Evolutionary conservation across 2,888 invertebrate species (phyloP).

Genomic region (Agriopis leucophaearia): DNA sequence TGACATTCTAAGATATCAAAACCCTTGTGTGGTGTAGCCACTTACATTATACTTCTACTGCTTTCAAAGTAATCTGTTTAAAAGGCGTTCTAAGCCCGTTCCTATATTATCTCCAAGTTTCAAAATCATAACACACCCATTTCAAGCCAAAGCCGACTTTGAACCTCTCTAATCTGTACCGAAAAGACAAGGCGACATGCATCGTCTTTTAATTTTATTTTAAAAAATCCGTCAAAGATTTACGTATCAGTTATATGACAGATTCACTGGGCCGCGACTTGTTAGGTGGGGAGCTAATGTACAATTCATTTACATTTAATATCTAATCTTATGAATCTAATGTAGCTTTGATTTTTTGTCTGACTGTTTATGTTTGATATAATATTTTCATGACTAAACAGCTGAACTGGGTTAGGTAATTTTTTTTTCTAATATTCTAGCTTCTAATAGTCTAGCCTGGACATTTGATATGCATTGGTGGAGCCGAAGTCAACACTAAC

Average conservation of each 20-base stretch:
- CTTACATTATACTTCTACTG: background rate
- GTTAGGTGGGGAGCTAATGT: slow-evolving; percentile 13
- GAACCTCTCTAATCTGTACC: slow-evolving; percentile 45
- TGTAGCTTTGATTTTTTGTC: too few species aligned
- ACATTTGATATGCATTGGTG: too few species aligned
- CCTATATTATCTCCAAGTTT: slow-evolving; percentile 12
- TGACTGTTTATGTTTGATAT: background rate
- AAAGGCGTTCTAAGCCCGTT: slow-evolving; percentile 4
- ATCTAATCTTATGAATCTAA: background rate
- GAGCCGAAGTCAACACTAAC: too few species aligned
- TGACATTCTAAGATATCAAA: too few species aligned
- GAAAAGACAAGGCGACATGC: slow-evolving; percentile 46
- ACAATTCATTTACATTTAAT: background rate
- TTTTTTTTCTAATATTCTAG: too few species aligned
- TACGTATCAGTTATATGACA: slow-evolving; percentile 56
- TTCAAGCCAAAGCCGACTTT: slow-evolving; percentile 46
- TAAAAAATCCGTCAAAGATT: slow-evolving; percentile 53
- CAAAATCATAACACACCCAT: slow-evolving; percentile 38
- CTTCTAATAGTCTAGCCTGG: too few species aligned
- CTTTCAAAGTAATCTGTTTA: background rate
- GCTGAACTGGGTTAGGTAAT: too few species aligned
- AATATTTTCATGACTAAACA: too few species aligned
- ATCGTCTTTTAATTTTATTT: slow-evolving; percentile 43
- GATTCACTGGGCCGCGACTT: slow-evolving; percentile 44
- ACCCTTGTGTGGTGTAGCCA: too few species aligned